These are phyloP conservation scores for Fregetta grallaria DNA, from an alignment of 2,113 vertebrate genomes.

Conservation along the genomic window DNA sequence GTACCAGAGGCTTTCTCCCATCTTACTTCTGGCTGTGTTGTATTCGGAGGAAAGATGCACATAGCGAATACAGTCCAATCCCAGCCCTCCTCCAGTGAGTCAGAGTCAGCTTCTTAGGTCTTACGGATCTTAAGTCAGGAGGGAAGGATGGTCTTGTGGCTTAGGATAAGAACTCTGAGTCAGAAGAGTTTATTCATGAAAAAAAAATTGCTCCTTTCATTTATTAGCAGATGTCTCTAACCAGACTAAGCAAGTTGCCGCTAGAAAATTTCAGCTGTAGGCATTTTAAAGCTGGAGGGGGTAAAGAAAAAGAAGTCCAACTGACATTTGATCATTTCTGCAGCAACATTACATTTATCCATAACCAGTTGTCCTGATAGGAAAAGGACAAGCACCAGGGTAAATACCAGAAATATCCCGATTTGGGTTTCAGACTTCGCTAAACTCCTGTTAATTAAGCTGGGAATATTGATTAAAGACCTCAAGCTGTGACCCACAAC, in stretches of 20 bases:
- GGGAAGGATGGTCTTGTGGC: constrained; percentile 2
- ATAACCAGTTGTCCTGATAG: not conserved
- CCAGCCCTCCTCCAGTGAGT: not conserved
- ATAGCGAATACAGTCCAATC: not conserved
- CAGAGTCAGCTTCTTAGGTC: constrained; percentile 11
- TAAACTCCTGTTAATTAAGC: not conserved
- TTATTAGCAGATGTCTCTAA: not conserved
- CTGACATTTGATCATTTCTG: not conserved
- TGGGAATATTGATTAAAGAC: constrained; percentile 51
- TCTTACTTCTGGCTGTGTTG: not conserved
- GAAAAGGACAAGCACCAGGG: not conserved
- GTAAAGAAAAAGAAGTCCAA: not conserved
- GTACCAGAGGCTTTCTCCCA: not conserved
- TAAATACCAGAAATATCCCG: constrained; percentile 5
- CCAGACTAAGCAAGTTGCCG: not conserved
- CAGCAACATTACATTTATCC: not conserved
- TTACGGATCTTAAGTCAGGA: not conserved
- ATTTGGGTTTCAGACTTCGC: not conserved
- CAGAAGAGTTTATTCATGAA: not conserved
- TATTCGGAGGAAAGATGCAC: not conserved
- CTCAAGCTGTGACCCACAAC: constrained; percentile 34
- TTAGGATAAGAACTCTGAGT: not conserved
- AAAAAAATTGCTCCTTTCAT: not conserved
- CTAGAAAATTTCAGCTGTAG: not conserved
- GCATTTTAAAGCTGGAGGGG: not conserved